These are phyloP conservation scores for Brachypteracias leptosomus DNA, from an alignment of 2,113 vertebrate species.

Conservation along the genomic window DNA sequence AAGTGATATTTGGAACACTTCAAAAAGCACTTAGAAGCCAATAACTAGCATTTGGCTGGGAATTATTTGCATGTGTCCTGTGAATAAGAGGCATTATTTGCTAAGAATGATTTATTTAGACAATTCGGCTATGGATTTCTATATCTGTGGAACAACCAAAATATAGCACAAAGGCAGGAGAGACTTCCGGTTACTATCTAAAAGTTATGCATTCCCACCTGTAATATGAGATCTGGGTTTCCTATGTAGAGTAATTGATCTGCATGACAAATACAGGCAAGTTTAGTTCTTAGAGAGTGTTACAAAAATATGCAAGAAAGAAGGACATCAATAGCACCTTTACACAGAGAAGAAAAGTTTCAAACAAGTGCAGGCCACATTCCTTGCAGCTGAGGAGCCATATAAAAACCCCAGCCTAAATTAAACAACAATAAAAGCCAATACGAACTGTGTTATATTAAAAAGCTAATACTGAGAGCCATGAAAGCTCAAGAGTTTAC, in stretches of 20 bases:
- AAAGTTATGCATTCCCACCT: background rate
- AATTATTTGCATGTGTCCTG: conserved; percentile 21
- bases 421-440: background rate
- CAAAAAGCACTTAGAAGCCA: background rate
- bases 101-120: conserved; percentile 3
- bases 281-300: background rate
- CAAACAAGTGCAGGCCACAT: background rate
- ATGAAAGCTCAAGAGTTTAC: conserved; percentile 6
- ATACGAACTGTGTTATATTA: background rate
- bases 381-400: background rate
- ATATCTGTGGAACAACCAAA: background rate
- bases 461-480: background rate
- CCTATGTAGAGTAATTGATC: background rate
- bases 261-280: background rate
- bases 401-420: background rate
- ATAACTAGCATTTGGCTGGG: background rate
- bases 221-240: background rate
- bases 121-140: background rate
- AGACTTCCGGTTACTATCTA: background rate
- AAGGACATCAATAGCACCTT: background rate
- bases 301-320: background rate
- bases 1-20: background rate
- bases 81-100: background rate
- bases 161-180: background rate
- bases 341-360: background rate